These are phyloP conservation scores for Daktulosphaira vitifoliae DNA, from an alignment of 1,140 invertebrate species.

Conservation along the genomic window DNA sequence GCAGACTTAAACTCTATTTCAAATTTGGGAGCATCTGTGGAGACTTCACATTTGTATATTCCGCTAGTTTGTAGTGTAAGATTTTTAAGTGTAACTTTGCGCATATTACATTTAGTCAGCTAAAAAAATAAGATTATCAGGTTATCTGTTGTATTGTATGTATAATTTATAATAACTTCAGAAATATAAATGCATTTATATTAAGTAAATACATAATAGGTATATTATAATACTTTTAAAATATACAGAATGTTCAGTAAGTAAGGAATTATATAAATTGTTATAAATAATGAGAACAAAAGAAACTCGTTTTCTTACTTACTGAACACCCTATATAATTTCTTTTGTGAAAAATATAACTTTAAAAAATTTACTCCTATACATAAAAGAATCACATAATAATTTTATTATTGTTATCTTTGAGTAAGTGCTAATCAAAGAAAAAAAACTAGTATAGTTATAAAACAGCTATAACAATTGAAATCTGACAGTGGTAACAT, in stretches of 20 bases:
- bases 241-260: too few relatives aligned
- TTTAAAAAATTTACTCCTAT: not conserved
- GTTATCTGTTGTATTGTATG: not conserved
- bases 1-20: constrained; percentile 62
- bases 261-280: too few relatives aligned
- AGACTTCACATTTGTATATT: constrained; percentile 67
- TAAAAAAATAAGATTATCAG: constrained; percentile 28
- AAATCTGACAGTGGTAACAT: too few relatives aligned
- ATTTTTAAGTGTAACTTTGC: constrained; percentile 36
- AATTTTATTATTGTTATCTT: too few relatives aligned
- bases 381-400: too few relatives aligned
- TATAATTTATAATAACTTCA: not conserved
- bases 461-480: too few relatives aligned
- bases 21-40: constrained; percentile 76
- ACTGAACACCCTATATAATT: too few relatives aligned
- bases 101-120: constrained; percentile 38
- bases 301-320: too few relatives aligned
- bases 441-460: too few relatives aligned
- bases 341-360: constrained; percentile 6
- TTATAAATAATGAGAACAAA: too few relatives aligned
- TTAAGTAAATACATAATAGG: not conserved
- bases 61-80: constrained; percentile 42
- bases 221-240: not conserved
- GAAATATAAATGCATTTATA: not conserved
- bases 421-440: too few relatives aligned